A percentile compares a stretch with the other conserved stretches of the same genome.
Conservation (phyloP, 2,113 vertebrate genomes). For the Chaetura pelagica region DNA sequence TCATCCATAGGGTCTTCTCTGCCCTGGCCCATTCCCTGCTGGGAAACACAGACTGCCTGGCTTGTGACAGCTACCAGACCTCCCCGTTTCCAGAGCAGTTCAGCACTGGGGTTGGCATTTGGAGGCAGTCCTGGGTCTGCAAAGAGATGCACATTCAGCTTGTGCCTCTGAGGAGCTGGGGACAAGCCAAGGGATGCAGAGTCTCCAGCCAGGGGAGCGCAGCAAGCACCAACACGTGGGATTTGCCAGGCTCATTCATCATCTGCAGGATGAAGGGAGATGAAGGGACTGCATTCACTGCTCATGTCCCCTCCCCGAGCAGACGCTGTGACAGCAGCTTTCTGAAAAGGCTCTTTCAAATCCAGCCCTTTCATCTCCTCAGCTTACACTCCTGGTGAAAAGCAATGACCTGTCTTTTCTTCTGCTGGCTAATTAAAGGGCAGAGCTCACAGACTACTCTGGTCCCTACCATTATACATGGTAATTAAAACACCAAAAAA, state of each 20-base stretch:
- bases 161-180: neutral
- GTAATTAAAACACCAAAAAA: slow-evolving; percentile 57
- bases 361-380: slow-evolving; percentile 57
- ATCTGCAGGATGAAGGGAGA: neutral
- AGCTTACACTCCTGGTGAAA: neutral
- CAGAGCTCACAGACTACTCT: slow-evolving; percentile 21
- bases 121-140: neutral
- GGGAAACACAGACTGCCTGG: neutral
- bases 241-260: neutral
- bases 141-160: neutral
- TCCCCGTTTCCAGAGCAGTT: neutral
- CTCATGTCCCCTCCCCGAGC: neutral
- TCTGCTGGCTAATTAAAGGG: slow-evolving; percentile 58
- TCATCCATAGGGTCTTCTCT: neutral
- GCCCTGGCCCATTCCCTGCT: neutral
- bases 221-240: neutral
- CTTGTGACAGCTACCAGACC: neutral
- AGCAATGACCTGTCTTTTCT: slow-evolving; percentile 58
- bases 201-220: neutral
- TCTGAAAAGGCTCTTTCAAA: slow-evolving; percentile 46
- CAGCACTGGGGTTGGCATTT: neutral
- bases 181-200: neutral
- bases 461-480: neutral
- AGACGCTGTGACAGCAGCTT: neutral
- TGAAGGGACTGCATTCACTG: neutral